These are phyloP conservation scores for Nettapus auritus DNA, from an alignment of 2,113 vertebrate species.

Conservation along the genomic window DNA sequence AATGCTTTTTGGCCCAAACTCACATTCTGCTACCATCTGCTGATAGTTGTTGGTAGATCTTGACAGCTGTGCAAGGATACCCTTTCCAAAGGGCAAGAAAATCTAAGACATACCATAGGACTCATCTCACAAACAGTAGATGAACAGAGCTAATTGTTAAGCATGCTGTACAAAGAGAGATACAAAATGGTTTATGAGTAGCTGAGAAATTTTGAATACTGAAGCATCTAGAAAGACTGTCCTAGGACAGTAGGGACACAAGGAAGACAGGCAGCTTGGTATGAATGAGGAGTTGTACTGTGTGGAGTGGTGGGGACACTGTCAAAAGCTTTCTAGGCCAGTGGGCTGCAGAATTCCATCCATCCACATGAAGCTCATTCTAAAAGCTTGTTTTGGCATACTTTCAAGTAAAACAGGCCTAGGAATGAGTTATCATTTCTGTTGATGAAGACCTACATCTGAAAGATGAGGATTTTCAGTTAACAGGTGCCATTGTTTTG, in stretches of 20 bases:
- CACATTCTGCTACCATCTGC: neutral
- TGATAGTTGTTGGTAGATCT: neutral
- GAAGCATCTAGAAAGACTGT: neutral
- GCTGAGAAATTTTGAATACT: neutral
- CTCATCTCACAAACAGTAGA: neutral
- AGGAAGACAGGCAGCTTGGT: neutral
- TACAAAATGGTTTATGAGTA: neutral
- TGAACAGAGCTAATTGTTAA: neutral
- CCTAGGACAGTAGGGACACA: neutral
- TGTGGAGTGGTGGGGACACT: neutral
- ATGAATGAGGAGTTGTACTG: neutral
- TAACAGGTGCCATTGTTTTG: neutral
- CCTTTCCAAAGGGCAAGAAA: neutral
- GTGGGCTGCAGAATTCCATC: neutral
- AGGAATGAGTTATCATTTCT: neutral
- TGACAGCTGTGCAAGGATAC: neutral
- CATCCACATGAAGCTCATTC: neutral
- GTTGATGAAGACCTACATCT: too few relatives aligned
- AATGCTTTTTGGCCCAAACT: neutral
- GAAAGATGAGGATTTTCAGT: neutral
- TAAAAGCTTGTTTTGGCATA: neutral
- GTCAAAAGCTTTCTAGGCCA: neutral
- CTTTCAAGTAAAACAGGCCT: neutral
- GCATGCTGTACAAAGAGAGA: neutral
- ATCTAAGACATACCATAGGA: neutral